These are phyloP conservation scores for Anseranas semipalmata DNA, from an alignment of 2,113 vertebrate species.

Conservation along the genomic window DNA sequence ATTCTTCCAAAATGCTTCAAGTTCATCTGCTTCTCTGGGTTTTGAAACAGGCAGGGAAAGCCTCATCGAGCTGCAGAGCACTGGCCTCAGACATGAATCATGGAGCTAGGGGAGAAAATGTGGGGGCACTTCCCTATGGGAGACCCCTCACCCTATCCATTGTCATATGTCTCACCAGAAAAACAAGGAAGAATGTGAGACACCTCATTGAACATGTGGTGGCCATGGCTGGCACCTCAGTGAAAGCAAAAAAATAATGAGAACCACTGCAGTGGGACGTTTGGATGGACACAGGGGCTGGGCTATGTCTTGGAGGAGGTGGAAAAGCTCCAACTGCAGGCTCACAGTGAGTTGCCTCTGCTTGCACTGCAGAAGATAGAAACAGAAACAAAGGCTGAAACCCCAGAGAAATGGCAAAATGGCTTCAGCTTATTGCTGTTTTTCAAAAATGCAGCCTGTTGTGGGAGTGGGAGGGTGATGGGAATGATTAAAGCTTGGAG, in stretches of 20 bases:
- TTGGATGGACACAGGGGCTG: not conserved
- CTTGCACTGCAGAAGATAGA: not conserved
- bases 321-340: not conserved
- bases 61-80: not conserved
- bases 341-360: not conserved
- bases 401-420: not conserved
- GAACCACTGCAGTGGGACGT: accelerated
- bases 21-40: not conserved
- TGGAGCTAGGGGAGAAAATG: not conserved
- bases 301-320: not conserved
- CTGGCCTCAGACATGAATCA: not conserved
- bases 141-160: not conserved
- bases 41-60: not conserved
- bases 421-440: not conserved
- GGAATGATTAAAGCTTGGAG: not conserved
- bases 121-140: not conserved
- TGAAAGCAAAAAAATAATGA: not conserved
- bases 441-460: not conserved
- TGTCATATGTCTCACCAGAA: not conserved
- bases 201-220: not conserved
- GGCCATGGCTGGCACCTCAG: accelerated
- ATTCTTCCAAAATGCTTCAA: not conserved
- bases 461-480: not conserved
- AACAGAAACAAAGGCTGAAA: not conserved
- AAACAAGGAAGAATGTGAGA: not conserved